phyloP scores from a whole-genome alignment of 2,113 vertebrate genomes.

The Sialia sialis region DNA sequence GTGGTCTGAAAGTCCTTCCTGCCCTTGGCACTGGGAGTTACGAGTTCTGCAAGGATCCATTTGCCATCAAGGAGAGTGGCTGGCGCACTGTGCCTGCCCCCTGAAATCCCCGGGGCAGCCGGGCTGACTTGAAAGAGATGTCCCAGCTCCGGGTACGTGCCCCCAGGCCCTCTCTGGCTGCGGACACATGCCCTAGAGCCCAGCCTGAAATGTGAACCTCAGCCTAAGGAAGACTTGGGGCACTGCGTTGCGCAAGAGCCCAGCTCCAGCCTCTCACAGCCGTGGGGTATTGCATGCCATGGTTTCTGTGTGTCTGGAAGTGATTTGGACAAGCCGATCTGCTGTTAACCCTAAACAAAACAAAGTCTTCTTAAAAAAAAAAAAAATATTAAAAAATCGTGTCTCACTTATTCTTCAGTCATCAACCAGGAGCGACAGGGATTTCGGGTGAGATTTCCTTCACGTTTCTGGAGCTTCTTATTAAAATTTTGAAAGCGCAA shows the following conservation, averaged over 20 bases:
- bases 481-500: not conserved
- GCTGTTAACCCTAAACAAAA: constrained; percentile 64
- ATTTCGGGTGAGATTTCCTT: not conserved
- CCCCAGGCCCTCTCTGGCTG: not conserved
- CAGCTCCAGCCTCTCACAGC: constrained; percentile 7
- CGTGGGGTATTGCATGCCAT: constrained; percentile 49
- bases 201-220: not conserved
- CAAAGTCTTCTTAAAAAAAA: not conserved
- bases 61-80: not conserved
- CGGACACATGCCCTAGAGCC: not conserved
- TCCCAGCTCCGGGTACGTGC: not conserved
- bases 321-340: constrained; percentile 58
- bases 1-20: not conserved
- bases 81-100: not conserved
- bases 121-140: not conserved
- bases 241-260: constrained; percentile 6
- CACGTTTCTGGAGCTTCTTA: not conserved
- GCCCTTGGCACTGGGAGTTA: not conserved
- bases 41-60: rapidly evolving
- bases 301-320: constrained; percentile 61
- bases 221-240: not conserved
- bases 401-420: not conserved
- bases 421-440: not conserved
- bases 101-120: rapidly evolving
- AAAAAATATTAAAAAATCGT: not conserved